These are phyloP conservation scores for Ceuthmochares aereus DNA, from an alignment of 2,113 vertebrate genomes.

Conservation along the genomic window DNA sequence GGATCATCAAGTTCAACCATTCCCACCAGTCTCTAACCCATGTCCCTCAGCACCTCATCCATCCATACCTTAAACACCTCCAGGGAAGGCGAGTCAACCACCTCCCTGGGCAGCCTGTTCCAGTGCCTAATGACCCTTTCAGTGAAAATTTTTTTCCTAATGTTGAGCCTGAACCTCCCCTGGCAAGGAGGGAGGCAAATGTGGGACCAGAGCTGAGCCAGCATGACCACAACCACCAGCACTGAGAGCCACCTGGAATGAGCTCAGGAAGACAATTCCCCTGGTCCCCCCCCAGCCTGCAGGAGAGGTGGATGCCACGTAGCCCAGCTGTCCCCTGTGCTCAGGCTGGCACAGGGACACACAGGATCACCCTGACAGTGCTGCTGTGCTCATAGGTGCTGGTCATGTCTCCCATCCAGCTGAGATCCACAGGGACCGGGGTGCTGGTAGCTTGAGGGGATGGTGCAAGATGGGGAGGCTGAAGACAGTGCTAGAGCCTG, in stretches of 20 bases:
- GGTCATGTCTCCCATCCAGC: neutral
- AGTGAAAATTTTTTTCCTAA: too few relatives aligned
- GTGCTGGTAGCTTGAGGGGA: neutral
- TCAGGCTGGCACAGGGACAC: neutral
- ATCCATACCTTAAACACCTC: too few relatives aligned
- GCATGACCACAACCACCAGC: fast-evolving
- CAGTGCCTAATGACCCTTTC: too few relatives aligned
- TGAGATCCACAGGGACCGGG: neutral
- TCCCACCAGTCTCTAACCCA: too few relatives aligned
- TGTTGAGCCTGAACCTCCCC: too few relatives aligned
- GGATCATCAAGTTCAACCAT: too few relatives aligned
- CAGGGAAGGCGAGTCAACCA: too few relatives aligned
- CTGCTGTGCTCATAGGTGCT: neutral
- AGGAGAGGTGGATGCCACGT: fast-evolving
- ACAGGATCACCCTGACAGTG: neutral
- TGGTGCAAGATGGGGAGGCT: fast-evolving
- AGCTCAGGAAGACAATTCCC: neutral
- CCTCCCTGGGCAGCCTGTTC: too few relatives aligned
- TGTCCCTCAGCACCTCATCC: too few relatives aligned
- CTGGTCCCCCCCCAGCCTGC: neutral
- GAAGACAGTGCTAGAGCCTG: fast-evolving
- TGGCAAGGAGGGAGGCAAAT: fast-evolving
- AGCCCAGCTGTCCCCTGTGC: neutral
- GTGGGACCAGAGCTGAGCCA: neutral
- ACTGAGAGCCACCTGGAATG: neutral